A percentile compares a stretch with the other conserved stretches of the same genome.
These are phyloP conservation scores for Cephus runcator DNA, from an alignment of 2,888 invertebrate genomes.

Conservation along the genomic window DNA sequence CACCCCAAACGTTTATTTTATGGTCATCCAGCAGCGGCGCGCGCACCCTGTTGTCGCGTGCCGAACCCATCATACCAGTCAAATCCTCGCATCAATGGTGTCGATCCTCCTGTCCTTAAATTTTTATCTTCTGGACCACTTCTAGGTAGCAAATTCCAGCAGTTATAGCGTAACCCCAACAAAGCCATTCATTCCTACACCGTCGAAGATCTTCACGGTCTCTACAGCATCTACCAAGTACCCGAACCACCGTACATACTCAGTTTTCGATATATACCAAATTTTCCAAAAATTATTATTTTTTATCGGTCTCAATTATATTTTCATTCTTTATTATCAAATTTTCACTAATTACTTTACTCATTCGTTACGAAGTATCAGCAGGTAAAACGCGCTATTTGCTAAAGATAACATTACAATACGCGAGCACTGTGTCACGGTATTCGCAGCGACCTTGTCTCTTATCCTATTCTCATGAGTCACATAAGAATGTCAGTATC, in stretches of 20 bases:
- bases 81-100: conserved; percentile 5
- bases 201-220: neutral
- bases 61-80: conserved; percentile 53
- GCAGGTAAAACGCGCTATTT: neutral
- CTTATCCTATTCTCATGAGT: neutral
- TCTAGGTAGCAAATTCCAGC: neutral
- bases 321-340: neutral
- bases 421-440: neutral
- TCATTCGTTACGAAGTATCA: neutral
- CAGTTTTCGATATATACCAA: neutral
- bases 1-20: conserved; percentile 65
- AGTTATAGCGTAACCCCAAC: neutral
- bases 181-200: neutral
- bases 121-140: neutral
- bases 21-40: conserved; percentile 60
- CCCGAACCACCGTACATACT: neutral
- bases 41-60: conserved; percentile 63
- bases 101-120: conserved; percentile 3
- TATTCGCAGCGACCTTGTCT: neutral
- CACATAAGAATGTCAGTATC: neutral
- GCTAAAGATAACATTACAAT: neutral
- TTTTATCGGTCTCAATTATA: neutral
- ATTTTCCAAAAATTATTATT: neutral
- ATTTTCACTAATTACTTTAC: neutral
- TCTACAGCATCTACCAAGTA: neutral